Evolutionary conservation across 2,797 vertebrate genomes (phyloP).

Genomic region (Scolopax bukidnonensis): DNA sequence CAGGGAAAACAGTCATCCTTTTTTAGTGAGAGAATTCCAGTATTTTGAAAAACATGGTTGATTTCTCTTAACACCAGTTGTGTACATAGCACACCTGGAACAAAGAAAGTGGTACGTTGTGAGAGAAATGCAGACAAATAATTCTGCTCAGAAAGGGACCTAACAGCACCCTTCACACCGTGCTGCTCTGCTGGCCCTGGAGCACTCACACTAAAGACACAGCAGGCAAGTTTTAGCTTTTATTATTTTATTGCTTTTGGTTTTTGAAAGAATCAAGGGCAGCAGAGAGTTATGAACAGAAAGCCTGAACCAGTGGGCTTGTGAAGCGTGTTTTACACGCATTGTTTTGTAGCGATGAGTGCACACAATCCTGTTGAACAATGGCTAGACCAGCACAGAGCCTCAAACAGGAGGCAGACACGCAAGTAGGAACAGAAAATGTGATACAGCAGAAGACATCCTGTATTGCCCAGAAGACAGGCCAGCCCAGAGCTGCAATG

Average conservation of each 20-base stretch:
- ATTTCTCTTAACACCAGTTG: neutral
- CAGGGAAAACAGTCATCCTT: neutral
- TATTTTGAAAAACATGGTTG: neutral
- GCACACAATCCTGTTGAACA: neutral
- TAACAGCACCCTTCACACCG: neutral
- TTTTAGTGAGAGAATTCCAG: neutral
- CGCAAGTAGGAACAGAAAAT: neutral
- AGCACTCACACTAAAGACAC: neutral
- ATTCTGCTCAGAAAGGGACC: neutral
- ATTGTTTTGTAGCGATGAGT: neutral
- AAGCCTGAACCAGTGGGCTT: neutral
- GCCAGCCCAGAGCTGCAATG: neutral
- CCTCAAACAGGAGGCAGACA: neutral
- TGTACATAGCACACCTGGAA: neutral
- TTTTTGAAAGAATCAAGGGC: neutral
- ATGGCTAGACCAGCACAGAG: neutral
- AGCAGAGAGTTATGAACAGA: neutral
- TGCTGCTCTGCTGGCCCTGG: neutral
- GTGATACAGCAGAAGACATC: neutral
- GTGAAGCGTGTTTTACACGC: rapidly evolving
- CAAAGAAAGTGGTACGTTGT: neutral
- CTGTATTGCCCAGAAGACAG: neutral
- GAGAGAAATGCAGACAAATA: neutral
- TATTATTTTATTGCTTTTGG: neutral
- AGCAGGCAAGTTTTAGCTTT: neutral